Evolutionary conservation across 1,140 invertebrate genomes (phyloP), one percentile per base, ranked within the genome.

Genomic region (Drosophila santomea): DNA sequence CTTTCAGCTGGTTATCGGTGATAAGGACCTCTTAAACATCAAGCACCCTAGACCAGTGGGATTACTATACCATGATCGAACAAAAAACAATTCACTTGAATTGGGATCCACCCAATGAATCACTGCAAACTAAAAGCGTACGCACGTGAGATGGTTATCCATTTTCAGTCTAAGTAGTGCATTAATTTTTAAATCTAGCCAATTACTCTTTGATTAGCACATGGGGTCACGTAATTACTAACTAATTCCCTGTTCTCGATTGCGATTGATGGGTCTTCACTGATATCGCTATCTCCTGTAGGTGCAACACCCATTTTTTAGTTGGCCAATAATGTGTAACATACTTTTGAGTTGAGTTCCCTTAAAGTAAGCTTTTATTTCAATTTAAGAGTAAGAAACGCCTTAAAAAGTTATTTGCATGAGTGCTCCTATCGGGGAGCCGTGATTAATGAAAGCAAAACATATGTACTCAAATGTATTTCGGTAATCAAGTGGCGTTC

Each of bases 401-500:
- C 8, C 32, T 32, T 32, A 3, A 32, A 32, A 32, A 32, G 0
- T 11, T 10, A 5, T n/a, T 1, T 15, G 32, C 10, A 32, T 25
- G 56, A 69, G 43, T 35, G 2, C 28, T 56, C 4, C 28, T 28
- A 71, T 69, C 64, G 11, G 11, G 41, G 14, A 6, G 12, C n/a
- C 44, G 20, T 41, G 39, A 38, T 35, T 72, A 39, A 72, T 39
- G 41, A 51, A 71, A 63, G n/a, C 51, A 41, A 64, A 60, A 43
- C 63, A 59, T 38, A 55, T 77, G 61, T 77, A 68, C 35, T 72
- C 56, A 12, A 38, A 50, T 47, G 71, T 35, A 51, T 60, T 78
- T 78, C 10, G 25, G 38, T 20, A 45, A 62, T 77, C 57, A 78
- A 72, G 55, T 77, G 73, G 73, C 74, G 74, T 77, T 77, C 35